Percentiles rank a stretch among this genome's conserved stretches.
Conservation (phyloP, 2,888 invertebrate genomes). For the Vanessa cardui region DNA sequence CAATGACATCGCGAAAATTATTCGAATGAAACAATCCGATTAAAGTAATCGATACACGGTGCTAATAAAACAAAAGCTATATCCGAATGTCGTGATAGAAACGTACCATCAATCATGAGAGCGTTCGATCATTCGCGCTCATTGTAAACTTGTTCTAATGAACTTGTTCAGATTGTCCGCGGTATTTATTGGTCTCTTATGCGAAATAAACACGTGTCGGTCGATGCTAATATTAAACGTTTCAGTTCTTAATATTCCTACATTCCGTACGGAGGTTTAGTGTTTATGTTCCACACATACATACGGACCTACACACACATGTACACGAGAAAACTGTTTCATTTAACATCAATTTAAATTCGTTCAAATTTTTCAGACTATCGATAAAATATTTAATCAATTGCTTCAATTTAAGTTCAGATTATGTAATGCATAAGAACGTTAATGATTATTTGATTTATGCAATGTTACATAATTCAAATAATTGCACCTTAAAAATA, state of each 20-base stretch:
- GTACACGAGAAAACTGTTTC: too few relatives aligned
- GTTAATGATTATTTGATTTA: too few relatives aligned
- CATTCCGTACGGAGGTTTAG: conserved; percentile 1
- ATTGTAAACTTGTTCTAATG: conserved; percentile 58
- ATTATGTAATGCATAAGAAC: too few relatives aligned
- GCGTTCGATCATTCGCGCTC: conserved; percentile 42
- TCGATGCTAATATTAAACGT: conserved; percentile 70
- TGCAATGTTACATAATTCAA: too few relatives aligned
- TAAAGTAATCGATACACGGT: background rate
- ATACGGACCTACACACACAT: too few relatives aligned
- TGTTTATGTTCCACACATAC: background rate
- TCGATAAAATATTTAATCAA: too few relatives aligned
- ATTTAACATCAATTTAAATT: too few relatives aligned
- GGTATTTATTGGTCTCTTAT: conserved; percentile 67
- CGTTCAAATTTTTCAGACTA: too few relatives aligned
- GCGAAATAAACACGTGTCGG: conserved; percentile 49
- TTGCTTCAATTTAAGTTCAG: too few relatives aligned
- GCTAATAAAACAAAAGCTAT: background rate
- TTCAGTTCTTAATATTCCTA: conserved; percentile 37
- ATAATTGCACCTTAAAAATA: too few relatives aligned
- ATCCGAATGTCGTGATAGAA: conserved; percentile 7
- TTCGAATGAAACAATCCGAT: background rate
- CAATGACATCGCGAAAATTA: too few relatives aligned
- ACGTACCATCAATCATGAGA: conserved; percentile 31
- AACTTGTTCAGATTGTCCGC: conserved; percentile 67